Evolutionary conservation across 2,113 vertebrate species (phyloP), one percentile per base, ranked within the genome.

Genomic region (Suricata suricatta): DNA sequence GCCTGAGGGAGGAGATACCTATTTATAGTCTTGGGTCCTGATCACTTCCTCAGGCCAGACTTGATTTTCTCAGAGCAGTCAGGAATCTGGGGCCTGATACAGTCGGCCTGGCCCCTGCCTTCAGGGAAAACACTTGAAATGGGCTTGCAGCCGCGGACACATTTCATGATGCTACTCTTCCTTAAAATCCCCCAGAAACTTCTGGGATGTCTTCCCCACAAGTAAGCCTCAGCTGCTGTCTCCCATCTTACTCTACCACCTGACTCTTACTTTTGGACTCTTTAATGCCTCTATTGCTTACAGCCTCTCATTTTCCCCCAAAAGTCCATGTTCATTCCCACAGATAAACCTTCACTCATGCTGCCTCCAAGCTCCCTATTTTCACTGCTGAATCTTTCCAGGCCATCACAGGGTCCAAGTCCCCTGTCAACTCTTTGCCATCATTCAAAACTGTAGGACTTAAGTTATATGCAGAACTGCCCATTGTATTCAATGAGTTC

Each of bases 341-440:
- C 9, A 54, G 8, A 31, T 29, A 38, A 3, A 31, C 8, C 7
- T 90, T 77, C 33, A 21, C 6, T 82, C 35, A 50, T 50, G 60
- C 29, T 64, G 16, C 54, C 50, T 52, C 16, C 33, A 60, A 57
- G 21, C 35, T 44, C 11, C 60, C 52, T 2, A 54, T 12, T 0
- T 76, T 74, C 14, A 74, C 72, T 50, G 93, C 72, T 95, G 66
- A 54, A 35, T 90, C 60, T 88, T 23, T 74, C 29, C 27, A 80
- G 35, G 7, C 1, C 17, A 23, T 41, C n/a, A 4, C 13, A 95
- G 13, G 17, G 47, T 83, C 23, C 2, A 33, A 7, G 71, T 74
- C 85, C 33, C 25, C 54, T 81, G 7, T 63, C 81, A 84, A 85
- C 54, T 52, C 17, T 15, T 50, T 86, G 21, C 27, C 35, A 17